These are phyloP conservation scores for Calliphora vomitoria DNA, from an alignment of 2,888 invertebrate species.

Conservation along the genomic window DNA sequence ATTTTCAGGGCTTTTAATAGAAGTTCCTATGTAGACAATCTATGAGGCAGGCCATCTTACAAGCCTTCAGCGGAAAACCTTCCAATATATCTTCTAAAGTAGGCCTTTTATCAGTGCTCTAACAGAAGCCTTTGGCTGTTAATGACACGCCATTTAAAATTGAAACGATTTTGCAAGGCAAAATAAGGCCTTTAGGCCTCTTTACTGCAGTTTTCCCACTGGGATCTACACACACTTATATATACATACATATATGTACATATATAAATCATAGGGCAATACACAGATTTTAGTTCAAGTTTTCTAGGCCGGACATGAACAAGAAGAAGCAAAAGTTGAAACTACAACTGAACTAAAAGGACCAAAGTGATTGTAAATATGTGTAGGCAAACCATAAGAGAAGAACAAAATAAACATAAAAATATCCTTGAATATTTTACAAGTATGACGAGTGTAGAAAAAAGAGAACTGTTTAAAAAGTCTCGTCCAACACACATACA, in stretches of 20 bases:
- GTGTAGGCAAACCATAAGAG: constrained; percentile 21
- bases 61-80: too few relatives aligned
- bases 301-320: constrained; percentile 64
- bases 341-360: constrained; percentile 21
- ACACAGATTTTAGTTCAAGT: constrained; percentile 61
- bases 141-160: too few relatives aligned
- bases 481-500: neutral
- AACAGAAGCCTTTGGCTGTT: too few relatives aligned
- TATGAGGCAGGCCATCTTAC: too few relatives aligned
- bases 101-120: too few relatives aligned
- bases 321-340: constrained; percentile 30
- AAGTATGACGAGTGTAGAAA: neutral
- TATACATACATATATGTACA: neutral
- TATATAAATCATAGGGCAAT: constrained; percentile 11
- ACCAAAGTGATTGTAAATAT: neutral
- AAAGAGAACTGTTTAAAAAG: constrained; percentile 12
- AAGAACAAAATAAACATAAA: constrained; percentile 43
- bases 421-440: constrained; percentile 52
- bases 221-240: neutral
- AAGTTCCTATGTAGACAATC: too few relatives aligned
- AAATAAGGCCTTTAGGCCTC: too few relatives aligned
- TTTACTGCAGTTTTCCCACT: too few relatives aligned
- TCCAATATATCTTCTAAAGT: too few relatives aligned
- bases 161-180: too few relatives aligned
- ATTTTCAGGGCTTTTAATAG: too few relatives aligned